Evolutionary conservation across 1,140 invertebrate species (phyloP).

Genomic region (Drosophila pectinifera): DNA sequence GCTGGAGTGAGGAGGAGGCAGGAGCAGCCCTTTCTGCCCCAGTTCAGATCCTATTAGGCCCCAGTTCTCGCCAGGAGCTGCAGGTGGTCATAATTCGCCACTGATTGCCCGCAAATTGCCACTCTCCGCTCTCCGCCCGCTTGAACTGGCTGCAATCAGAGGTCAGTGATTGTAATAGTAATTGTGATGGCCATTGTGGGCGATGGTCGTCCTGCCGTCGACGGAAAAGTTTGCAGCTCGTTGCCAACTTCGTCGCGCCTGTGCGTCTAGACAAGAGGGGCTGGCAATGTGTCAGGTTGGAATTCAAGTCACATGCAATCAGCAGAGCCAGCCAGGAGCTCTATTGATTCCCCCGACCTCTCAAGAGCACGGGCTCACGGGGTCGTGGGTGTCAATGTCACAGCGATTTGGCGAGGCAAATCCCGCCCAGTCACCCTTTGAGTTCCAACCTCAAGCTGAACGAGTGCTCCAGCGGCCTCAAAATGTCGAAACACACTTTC

Average conservation of each 20-base stretch:
- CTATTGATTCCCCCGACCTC: background rate
- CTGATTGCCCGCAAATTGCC: conserved; percentile 42
- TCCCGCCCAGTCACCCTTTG: background rate
- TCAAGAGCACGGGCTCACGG: background rate
- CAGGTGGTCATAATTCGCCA: conserved; percentile 27
- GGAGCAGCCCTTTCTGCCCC: background rate
- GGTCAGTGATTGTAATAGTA: conserved; percentile 29
- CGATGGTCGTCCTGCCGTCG: conserved; percentile 6
- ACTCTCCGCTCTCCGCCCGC: background rate
- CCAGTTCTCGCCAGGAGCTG: background rate
- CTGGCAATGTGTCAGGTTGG: conserved; percentile 10
- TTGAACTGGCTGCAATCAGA: conserved; percentile 28
- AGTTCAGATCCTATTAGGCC: background rate
- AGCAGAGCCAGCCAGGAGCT: conserved; percentile 1
- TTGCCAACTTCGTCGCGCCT: conserved; percentile 15
- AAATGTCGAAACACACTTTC: conserved; percentile 7
- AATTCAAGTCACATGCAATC: conserved; percentile 31
- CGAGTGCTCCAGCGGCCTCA: background rate
- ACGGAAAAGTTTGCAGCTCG: conserved; percentile 20
- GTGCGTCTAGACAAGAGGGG: conserved; percentile 26
- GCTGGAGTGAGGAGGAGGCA: background rate
- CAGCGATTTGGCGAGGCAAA: conserved; percentile 24
- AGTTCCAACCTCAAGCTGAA: background rate
- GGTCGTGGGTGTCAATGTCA: conserved; percentile 52
- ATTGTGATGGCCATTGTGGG: conserved; percentile 19